phyloP scores from a whole-genome alignment of 2,888 invertebrate genomes.

The Ditula angustiorana region DNA sequence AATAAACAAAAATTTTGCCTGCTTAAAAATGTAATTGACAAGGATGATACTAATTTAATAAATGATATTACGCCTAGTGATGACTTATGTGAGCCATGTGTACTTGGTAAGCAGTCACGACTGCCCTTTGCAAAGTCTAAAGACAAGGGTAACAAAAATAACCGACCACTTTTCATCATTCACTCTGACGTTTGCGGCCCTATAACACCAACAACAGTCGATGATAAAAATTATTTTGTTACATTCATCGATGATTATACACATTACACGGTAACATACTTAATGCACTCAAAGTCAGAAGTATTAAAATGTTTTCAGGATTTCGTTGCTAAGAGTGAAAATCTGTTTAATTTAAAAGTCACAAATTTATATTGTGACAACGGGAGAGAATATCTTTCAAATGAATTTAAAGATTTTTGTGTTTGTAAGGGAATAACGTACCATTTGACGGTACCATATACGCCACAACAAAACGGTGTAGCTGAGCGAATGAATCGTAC shows the following conservation, averaged over 20 bases:
- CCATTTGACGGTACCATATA: not conserved
- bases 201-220: not conserved
- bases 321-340: conserved; percentile 2
- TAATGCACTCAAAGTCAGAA: not conserved
- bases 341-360: not conserved
- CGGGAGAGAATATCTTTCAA: conserved; percentile 54
- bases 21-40: not conserved
- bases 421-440: conserved; percentile 19
- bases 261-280: not conserved
- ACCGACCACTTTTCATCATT: not conserved
- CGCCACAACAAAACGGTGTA: not conserved
- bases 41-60: not conserved
- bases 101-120: conserved; percentile 6
- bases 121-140: not conserved
- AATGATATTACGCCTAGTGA: not conserved
- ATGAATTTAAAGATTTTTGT: conserved; percentile 54
- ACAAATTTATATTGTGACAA: conserved; percentile 48
- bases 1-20: not conserved
- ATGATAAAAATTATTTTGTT: too few species aligned
- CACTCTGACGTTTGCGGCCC: not conserved
- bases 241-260: not conserved
- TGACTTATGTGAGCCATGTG: conserved; percentile 9
- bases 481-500: not conserved
- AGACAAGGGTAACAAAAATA: not conserved
- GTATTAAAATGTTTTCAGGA: conserved; percentile 1